These are phyloP conservation scores for Chamaetylas fuelleborni DNA, from an alignment of 2,113 vertebrate genomes.

Conservation along the genomic window DNA sequence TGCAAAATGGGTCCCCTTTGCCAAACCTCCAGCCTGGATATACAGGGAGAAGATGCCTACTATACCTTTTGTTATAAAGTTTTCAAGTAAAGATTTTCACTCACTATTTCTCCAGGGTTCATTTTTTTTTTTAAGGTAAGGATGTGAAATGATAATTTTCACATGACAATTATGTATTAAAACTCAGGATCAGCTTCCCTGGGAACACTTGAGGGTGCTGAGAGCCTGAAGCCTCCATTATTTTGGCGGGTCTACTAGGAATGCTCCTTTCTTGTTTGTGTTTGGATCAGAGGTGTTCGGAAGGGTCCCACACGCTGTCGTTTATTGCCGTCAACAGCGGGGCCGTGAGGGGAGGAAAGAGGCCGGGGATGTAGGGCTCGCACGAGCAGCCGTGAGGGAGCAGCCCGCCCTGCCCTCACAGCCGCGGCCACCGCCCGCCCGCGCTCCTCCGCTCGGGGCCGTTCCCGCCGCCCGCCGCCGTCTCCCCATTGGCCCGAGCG, in stretches of 20 bases:
- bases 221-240: accelerated
- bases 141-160: neutral
- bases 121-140: neutral
- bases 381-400: accelerated
- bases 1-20: neutral
- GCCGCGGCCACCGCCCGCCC: neutral
- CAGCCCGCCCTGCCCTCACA: too few relatives aligned
- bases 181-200: too few relatives aligned
- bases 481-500: neutral
- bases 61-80: neutral
- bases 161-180: accelerated
- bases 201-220: accelerated
- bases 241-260: neutral
- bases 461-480: neutral
- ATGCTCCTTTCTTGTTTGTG: neutral
- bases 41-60: accelerated
- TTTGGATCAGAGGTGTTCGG: accelerated
- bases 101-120: neutral
- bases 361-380: accelerated
- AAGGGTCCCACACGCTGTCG: accelerated
- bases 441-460: neutral
- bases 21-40: neutral
- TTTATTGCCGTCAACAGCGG: accelerated
- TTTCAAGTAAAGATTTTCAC: constrained; percentile 33
- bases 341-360: neutral